Evolutionary conservation across 2,888 invertebrate species (phyloP).

Genomic region (Meghimatium bilineatum): DNA sequence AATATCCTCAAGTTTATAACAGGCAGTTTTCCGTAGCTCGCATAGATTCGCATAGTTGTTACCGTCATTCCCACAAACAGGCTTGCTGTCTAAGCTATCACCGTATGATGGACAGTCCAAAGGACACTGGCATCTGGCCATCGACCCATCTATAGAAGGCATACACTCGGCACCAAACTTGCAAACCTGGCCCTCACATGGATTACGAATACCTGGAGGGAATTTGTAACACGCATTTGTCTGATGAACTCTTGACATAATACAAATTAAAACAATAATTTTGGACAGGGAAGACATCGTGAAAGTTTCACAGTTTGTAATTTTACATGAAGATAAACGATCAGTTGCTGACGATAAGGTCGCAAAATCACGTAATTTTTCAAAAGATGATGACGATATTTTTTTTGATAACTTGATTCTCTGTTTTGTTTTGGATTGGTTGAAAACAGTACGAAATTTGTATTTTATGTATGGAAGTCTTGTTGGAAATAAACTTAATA

Average conservation of each 20-base stretch:
- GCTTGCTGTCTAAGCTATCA: slow-evolving; percentile 87
- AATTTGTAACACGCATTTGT: slow-evolving; percentile 79
- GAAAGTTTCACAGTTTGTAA: background rate
- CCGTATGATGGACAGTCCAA: slow-evolving; percentile 88
- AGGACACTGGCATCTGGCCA: slow-evolving; percentile 87
- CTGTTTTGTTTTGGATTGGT: background rate
- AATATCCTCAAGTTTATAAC: slow-evolving; percentile 76
- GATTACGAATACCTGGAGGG: slow-evolving; percentile 84
- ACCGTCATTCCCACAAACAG: slow-evolving; percentile 85
- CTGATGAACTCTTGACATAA: background rate
- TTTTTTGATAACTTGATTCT: background rate
- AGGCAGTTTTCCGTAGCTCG: slow-evolving; percentile 76
- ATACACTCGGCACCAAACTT: slow-evolving; percentile 85
- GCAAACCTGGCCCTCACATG: slow-evolving; percentile 84
- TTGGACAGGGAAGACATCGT: background rate
- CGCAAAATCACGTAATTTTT: background rate
- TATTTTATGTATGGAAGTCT: background rate
- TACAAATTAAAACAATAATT: slow-evolving; percentile 8
- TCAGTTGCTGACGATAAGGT: too few relatives aligned
- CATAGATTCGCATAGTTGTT: slow-evolving; percentile 78
- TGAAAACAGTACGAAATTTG: background rate
- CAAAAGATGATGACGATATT: too few relatives aligned
- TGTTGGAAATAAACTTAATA: background rate
- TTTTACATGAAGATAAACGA: background rate
- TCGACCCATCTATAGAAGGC: slow-evolving; percentile 82